Base-by-base conservation (phyloP, 2,113 vertebrate species). In the Nothobranchius furzeri region DNA sequence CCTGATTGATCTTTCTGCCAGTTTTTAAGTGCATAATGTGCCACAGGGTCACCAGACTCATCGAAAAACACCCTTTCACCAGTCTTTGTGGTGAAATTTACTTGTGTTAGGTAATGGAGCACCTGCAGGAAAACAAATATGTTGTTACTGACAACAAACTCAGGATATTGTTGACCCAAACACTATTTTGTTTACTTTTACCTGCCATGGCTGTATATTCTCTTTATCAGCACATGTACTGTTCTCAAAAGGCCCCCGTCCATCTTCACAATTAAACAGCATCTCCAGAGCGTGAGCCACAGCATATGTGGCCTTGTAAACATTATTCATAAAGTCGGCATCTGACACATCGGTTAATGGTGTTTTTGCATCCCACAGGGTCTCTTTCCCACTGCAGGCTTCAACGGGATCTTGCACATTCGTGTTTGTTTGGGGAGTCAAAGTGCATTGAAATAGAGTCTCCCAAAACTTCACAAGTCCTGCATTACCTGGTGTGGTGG, bases 231-330 rank as follows among this genome's bases (percentile, higher is more conserved):
- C 84, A 78, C 92, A 93, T 6, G 85, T 81, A 4, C 81, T 88
- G 62, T 91, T 91, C 15, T 76, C 42, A 81, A 93, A 93, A 40
- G 89, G 90, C 4, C 88, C 93, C 13, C 77, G 53, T 68, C 83
- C 84, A 20, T 85, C 67, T 74, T 87, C 76, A 67, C 93, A 93
- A 8, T 55, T 80, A 51, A 90, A 77, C 2, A 93, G 67, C 75
- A 79, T 74, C 58, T 93, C 81, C 49, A 93, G 60, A 12, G 93
- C 88, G 64, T 93, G 75, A 64, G 88, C 93, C 0, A 93, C 71
- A 53, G 93, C 91, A 55, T 93, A 93, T 2, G 87, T 89, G 15
- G 92, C 91, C 59, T 93, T 93, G 73, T 94, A 93, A 49, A 94
- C 82, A 74, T 93, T 93, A 78, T 92, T 93, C 25, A 92, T 48